Conservation (phyloP, 2,797 vertebrate species). For the Gila robusta region DNA sequence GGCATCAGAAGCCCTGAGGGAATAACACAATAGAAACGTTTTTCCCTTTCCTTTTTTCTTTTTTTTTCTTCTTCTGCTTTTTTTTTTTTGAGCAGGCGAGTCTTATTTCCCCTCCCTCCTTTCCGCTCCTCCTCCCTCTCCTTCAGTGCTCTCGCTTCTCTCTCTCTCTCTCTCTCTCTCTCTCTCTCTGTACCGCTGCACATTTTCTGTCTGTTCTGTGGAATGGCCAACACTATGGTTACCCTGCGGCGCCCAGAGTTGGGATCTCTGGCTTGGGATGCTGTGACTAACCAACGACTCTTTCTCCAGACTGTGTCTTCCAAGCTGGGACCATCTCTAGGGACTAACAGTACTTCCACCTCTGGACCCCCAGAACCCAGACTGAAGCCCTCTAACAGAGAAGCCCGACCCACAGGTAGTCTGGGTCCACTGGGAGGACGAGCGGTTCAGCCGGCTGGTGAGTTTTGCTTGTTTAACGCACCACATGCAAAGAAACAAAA, state of each 20-base stretch:
- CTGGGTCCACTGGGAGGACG: slow-evolving; percentile 63
- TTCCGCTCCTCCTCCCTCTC: slow-evolving; percentile 62
- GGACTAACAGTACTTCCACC: slow-evolving; percentile 54
- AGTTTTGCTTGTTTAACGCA: slow-evolving; percentile 55
- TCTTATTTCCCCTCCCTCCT: slow-evolving; percentile 56
- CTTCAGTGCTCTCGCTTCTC: slow-evolving; percentile 57
- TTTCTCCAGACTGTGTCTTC: slow-evolving; percentile 78
- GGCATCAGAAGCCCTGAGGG: slow-evolving; percentile 64
- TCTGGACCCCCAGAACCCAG: slow-evolving; percentile 59
- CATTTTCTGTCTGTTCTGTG: slow-evolving; percentile 53
- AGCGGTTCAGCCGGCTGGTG: slow-evolving; percentile 65
- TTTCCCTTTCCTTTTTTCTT: slow-evolving; percentile 50
- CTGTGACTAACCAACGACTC: slow-evolving; percentile 72
- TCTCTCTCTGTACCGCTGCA: slow-evolving; percentile 47
- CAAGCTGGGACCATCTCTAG: slow-evolving; percentile 61
- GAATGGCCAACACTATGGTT: slow-evolving; percentile 79
- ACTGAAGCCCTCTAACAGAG: slow-evolving; percentile 45
- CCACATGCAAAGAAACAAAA: neutral
- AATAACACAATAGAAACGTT: slow-evolving; percentile 71
- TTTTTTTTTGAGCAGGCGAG: slow-evolving; percentile 17
- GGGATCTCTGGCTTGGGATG: slow-evolving; percentile 71
- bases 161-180: slow-evolving; percentile 47
- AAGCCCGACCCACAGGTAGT: slow-evolving; percentile 55
- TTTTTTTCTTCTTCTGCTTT: slow-evolving; percentile 38
- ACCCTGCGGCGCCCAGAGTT: slow-evolving; percentile 72